phyloP scores from a whole-genome alignment of 1,140 invertebrate genomes.

The Leptestheria dahalacensis region DNA sequence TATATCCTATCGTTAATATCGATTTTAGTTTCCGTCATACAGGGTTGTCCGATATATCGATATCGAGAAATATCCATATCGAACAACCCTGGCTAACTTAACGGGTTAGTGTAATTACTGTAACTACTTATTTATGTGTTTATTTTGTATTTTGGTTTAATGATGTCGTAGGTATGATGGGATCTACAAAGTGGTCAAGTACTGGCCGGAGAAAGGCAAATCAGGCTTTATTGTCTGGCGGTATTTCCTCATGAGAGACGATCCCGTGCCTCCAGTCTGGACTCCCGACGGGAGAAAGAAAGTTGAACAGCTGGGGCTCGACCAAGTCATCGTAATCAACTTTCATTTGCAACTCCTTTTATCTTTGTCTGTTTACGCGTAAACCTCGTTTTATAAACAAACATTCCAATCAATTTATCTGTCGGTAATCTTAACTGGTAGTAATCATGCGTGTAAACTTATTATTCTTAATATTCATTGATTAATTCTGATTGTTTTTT shows the following conservation, averaged over 20 bases:
- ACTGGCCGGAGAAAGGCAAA: slow-evolving; percentile 62
- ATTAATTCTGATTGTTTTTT: slow-evolving; percentile 4
- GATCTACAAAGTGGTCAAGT: slow-evolving; percentile 67
- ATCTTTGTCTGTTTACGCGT: slow-evolving; percentile 18
- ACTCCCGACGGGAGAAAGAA: slow-evolving; percentile 48
- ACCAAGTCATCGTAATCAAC: slow-evolving; percentile 33
- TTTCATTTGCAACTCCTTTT: slow-evolving; percentile 16
- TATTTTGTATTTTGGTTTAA: not conserved
- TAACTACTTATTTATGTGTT: too few species aligned
- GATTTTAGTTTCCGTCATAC: too few species aligned
- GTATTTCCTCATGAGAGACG: slow-evolving; percentile 60
- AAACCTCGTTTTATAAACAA: too few species aligned
- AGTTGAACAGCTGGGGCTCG: slow-evolving; percentile 27
- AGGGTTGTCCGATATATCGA: too few species aligned
- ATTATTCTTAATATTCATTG: too few species aligned
- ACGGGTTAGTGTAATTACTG: too few species aligned
- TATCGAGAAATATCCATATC: too few species aligned
- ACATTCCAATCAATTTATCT: too few species aligned
- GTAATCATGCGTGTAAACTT: too few species aligned
- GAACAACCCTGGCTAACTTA: too few species aligned
- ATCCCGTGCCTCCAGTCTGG: slow-evolving; percentile 66
- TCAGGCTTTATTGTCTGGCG: slow-evolving; percentile 69
- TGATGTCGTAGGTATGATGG: slow-evolving; percentile 48
- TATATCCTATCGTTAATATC: too few species aligned
- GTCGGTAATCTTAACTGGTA: too few species aligned